Evolutionary conservation across 2,113 vertebrate genomes (phyloP), one percentile per base, ranked within the genome.

Genomic region (Casuarius casuarius): DNA sequence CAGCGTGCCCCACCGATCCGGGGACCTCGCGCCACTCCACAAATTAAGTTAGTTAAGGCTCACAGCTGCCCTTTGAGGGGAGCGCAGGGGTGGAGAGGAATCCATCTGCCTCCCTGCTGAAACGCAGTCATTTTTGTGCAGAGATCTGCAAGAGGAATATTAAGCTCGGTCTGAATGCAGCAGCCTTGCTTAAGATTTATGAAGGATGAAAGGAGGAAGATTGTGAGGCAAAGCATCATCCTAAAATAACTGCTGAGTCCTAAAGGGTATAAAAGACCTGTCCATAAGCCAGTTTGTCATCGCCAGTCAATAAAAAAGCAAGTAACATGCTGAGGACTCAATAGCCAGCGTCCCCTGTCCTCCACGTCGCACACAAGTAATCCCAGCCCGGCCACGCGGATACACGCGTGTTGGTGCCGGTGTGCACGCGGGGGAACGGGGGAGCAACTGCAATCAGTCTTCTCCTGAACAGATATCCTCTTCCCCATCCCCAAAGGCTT

Each of bases 71-170:
- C 52, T 48, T 17, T 2, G 31, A 74, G 70, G 12, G 4, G 26
- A 95, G 90, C 29, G 15, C 48, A 76, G 26, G 31, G 84, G 2
- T 52, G 84, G 58, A 79, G 10, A 7, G 25, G 42, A 87, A 85
- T 33, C 29, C 4, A 1, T 15, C 6, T 67, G 35, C 66, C 87
- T 62, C 80, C 84, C 54, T 76, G 63, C 94, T 77, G 46, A 15
- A 81, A 49, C 66, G 31, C 89, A 94, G 91, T 96, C 97, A 96
- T 94, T 96, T 97, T 96, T 95, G 96, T 96, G 97, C 96, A 97
- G 96, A 97, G 96, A 96, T 96, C 96, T 96, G 96, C 96, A 97
- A 96, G 94, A 96, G 89, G 96, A 97, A 97, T 97, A 97, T 97
- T 97, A 97, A 97, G 96, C 96, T 97, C 82, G 96, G 95, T 91